Evolutionary conservation across 2,888 invertebrate genomes (phyloP), one percentile per base, ranked within the genome.

Genomic region (Sinelater perroti): DNA sequence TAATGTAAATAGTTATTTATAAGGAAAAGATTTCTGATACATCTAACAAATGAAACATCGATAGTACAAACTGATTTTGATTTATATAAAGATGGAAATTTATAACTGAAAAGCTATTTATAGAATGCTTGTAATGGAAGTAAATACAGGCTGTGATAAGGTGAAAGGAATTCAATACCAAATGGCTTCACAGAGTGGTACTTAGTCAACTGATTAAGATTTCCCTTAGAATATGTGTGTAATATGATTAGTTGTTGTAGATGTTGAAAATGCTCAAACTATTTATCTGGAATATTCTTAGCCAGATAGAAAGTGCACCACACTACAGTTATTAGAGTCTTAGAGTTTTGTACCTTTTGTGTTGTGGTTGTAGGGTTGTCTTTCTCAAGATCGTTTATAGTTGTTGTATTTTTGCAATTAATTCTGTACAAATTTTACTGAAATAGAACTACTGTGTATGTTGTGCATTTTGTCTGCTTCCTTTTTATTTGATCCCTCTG

Each of bases 341-440:
- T 40, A 20, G 11, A n/a, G 16, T 24, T 38, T 40, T 40, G 40
- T 40, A 40, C 40, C 21, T 40, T 24, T 40, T 40, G 7, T 40
- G 40, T 47, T 59, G 36, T 50, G 59, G 59, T 59, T 54, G 33
- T 59, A 45, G 60, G 60, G 54, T 30, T 42, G 24, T 52, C 20
- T 54, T 54, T 20, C 28, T 30, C 26, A 49, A 54, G 42, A 33
- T 51, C 28, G 44, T 40, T 44, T 40, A 40, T 40, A 40, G 38
- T 50, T 42, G 50, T 54, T 58, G 53, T 54, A 30, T 49, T 60
- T 59, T 24, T 35, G 42, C 36, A 40, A 24, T 35, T 16, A 53
- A 47, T 42, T 54, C 53, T 59, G 59, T 59, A 59, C 59, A 59
- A 54, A 59, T 58, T 57, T 52, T 57, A 52, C 26, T 51, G 38